These are phyloP conservation scores for Sarcophaga bullata DNA, from an alignment of 1,140 invertebrate genomes.

Conservation along the genomic window DNA sequence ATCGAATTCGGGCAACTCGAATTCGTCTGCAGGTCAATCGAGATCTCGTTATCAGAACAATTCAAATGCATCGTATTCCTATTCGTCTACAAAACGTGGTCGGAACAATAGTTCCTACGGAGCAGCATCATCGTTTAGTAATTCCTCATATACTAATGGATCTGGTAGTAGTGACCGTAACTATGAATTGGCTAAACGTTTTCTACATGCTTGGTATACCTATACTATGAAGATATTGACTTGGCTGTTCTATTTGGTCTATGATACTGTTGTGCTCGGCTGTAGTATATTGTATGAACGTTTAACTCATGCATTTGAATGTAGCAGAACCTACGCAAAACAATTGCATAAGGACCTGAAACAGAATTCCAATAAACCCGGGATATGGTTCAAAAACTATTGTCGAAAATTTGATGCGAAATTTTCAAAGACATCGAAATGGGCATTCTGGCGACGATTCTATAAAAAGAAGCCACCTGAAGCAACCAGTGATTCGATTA, in stretches of 20 bases:
- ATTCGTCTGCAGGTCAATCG: slow-evolving; percentile 14
- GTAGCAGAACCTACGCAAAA: slow-evolving; percentile 50
- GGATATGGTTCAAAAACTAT: slow-evolving; percentile 59
- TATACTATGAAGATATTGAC: slow-evolving; percentile 74
- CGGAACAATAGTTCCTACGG: slow-evolving; percentile 30
- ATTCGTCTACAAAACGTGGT: slow-evolving; percentile 55
- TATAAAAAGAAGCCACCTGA: slow-evolving; percentile 59
- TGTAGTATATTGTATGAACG: slow-evolving; percentile 77
- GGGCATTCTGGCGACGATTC: slow-evolving; percentile 62
- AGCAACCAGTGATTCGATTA: slow-evolving; percentile 51
- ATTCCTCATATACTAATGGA: slow-evolving; percentile 41
- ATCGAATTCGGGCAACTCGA: slow-evolving; percentile 50
- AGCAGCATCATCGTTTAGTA: slow-evolving; percentile 50
- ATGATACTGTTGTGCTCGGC: slow-evolving; percentile 81
- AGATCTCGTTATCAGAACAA: slow-evolving; percentile 53
- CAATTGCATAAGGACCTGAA: slow-evolving; percentile 60
- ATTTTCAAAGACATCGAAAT: slow-evolving; percentile 60
- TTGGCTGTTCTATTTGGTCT: slow-evolving; percentile 82
- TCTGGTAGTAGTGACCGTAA: slow-evolving; percentile 52
- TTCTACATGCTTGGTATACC: slow-evolving; percentile 71
- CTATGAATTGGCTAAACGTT: slow-evolving; percentile 61
- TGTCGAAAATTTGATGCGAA: slow-evolving; percentile 61
- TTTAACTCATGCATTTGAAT: slow-evolving; percentile 52
- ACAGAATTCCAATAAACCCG: slow-evolving; percentile 62
- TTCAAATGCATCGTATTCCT: slow-evolving; percentile 58